Evolutionary conservation across 2,113 vertebrate species (phyloP).

Genomic region (Stigmatopora nigra): DNA sequence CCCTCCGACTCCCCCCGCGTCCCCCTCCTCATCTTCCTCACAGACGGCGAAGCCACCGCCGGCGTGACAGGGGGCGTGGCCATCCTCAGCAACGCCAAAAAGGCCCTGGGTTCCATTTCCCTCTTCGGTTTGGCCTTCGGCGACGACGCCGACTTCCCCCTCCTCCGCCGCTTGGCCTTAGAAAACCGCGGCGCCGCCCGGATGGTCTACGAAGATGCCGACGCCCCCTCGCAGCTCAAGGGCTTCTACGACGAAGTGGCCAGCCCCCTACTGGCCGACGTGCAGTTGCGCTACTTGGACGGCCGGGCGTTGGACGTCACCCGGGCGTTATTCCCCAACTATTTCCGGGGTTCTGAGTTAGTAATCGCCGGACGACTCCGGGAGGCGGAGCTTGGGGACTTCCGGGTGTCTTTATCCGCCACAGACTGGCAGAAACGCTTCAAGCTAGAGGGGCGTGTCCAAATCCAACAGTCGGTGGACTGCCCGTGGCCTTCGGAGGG

Average conservation of each 20-base stretch:
- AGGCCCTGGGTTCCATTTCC: constrained; percentile 63
- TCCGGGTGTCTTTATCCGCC: constrained; percentile 68
- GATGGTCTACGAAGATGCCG: constrained; percentile 74
- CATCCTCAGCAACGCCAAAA: constrained; percentile 71
- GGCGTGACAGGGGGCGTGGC: constrained; percentile 64
- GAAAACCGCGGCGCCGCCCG: constrained; percentile 72
- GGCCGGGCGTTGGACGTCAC: constrained; percentile 68
- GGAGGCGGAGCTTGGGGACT: constrained; percentile 49
- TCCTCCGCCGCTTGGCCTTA: constrained; percentile 69
- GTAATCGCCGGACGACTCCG: constrained; percentile 74
- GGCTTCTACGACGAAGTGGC: constrained; percentile 78
- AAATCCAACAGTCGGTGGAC: constrained; percentile 20
- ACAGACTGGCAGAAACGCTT: constrained; percentile 54
- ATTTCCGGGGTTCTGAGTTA: constrained; percentile 78
- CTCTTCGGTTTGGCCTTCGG: constrained; percentile 80
- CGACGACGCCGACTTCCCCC: constrained; percentile 75
- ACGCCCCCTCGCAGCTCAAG: constrained; percentile 73
- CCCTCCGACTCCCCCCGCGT: constrained; percentile 52
- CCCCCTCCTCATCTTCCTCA: constrained; percentile 77
- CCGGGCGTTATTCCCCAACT: constrained; percentile 72
- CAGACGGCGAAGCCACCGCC: constrained; percentile 77
- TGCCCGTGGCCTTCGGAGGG: constrained; percentile 45
- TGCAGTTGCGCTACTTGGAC: constrained; percentile 72
- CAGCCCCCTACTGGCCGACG: constrained; percentile 74
- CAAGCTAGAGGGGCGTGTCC: constrained; percentile 59